These are phyloP conservation scores for Ursus arctos DNA, from an alignment of 2,113 vertebrate genomes.

Conservation along the genomic window DNA sequence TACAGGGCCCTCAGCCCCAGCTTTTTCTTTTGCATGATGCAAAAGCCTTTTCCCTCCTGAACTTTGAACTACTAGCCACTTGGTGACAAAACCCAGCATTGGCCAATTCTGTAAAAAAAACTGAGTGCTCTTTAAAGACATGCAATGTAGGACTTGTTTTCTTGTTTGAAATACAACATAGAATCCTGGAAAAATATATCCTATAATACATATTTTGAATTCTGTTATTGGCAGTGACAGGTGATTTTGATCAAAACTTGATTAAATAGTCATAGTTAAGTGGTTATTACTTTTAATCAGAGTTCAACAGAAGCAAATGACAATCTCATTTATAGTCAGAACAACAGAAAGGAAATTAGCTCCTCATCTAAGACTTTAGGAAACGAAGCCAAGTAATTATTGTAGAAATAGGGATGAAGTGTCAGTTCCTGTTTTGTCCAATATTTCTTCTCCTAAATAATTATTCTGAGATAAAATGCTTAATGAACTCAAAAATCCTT, in stretches of 20 bases:
- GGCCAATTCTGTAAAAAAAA: neutral
- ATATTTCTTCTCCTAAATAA: constrained; percentile 26
- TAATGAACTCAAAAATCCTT: neutral
- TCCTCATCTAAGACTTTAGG: constrained; percentile 59
- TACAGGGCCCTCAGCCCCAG: neutral
- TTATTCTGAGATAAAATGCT: constrained; percentile 49
- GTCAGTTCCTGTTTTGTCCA: neutral
- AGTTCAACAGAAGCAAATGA: constrained; percentile 67
- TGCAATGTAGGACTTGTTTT: neutral
- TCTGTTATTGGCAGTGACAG: neutral
- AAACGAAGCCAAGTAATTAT: constrained; percentile 74
- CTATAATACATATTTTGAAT: constrained; percentile 28
- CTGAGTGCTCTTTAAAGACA: neutral
- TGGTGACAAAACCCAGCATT: neutral
- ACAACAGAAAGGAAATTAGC: constrained; percentile 75
- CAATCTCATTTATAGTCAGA: constrained; percentile 66
- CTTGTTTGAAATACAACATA: constrained; percentile 14
- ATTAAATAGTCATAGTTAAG: constrained; percentile 57
- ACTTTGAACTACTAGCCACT: neutral
- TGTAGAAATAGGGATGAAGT: constrained; percentile 50
- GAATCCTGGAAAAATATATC: constrained; percentile 38
- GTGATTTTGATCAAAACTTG: constrained; percentile 58
- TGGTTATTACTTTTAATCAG: constrained; percentile 67
- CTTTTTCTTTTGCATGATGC: neutral
- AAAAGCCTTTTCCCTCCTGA: neutral